phyloP scores from a whole-genome alignment of 2,888 invertebrate species.

The Eristalinus aeneus region DNA sequence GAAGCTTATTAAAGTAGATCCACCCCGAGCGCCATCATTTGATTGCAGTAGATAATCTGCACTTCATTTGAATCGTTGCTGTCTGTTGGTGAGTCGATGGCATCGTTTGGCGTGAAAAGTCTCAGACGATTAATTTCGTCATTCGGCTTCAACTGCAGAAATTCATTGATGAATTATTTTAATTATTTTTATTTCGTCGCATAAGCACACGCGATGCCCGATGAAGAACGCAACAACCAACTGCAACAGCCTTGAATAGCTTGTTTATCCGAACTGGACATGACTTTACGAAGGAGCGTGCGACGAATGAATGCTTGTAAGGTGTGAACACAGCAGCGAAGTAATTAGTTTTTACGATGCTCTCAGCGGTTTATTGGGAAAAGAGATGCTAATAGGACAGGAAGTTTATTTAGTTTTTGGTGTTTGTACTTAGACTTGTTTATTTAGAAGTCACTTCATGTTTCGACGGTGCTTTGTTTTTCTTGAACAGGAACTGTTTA shows the following conservation, averaged over 20 bases:
- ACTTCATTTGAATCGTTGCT: background rate
- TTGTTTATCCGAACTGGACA: background rate
- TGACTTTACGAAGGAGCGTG: background rate
- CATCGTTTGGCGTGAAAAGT: background rate
- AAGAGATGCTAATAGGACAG: background rate
- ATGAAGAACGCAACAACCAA: background rate
- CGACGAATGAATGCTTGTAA: background rate
- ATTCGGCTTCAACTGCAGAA: background rate
- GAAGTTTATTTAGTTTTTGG: background rate
- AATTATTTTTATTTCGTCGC: background rate
- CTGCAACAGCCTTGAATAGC: background rate
- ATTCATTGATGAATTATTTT: conserved; percentile 17
- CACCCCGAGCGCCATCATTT: background rate
- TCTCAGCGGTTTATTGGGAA: background rate
- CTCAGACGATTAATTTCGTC: conserved; percentile 2
- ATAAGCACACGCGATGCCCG: conserved; percentile 1
- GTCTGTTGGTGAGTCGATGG: background rate
- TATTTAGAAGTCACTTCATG: background rate
- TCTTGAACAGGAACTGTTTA: background rate
- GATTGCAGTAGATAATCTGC: background rate
- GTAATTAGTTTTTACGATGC: background rate
- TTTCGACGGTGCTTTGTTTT: background rate
- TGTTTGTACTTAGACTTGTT: background rate
- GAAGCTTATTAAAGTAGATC: conserved; percentile 19
- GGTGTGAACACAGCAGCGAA: background rate